Conservation (phyloP, 2,797 vertebrate species). For the Hyperoplus lanceolatus region DNA sequence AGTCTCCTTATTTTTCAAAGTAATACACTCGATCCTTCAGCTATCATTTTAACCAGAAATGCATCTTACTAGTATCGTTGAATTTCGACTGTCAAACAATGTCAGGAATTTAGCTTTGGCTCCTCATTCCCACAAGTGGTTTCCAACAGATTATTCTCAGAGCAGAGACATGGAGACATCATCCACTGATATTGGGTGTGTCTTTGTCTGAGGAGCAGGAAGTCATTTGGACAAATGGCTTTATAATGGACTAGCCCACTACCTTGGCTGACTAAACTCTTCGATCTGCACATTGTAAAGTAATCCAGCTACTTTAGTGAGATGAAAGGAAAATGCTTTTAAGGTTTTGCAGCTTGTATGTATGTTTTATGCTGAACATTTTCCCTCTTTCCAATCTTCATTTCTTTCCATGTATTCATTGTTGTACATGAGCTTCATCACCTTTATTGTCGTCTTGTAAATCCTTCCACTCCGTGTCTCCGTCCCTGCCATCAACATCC, state of each 20-base stretch:
- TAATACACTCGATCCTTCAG: background rate
- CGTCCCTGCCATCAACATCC: background rate
- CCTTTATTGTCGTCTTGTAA: background rate
- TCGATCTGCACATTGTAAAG: conserved; percentile 26
- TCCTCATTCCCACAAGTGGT: conserved; percentile 42
- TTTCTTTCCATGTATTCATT: background rate
- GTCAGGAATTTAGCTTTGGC: conserved; percentile 17
- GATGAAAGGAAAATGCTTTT: background rate
- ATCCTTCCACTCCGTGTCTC: background rate
- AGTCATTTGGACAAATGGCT: conserved; percentile 66
- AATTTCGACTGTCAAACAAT: background rate
- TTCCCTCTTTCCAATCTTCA: background rate
- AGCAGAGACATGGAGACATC: conserved; percentile 44
- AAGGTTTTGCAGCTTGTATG: background rate
- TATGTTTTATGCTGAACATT: background rate
- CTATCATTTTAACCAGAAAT: background rate
- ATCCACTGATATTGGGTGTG: conserved; percentile 14
- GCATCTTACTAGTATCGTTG: background rate
- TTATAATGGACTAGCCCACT: conserved; percentile 46
- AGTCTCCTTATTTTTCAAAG: conserved; percentile 8
- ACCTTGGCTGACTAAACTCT: conserved; percentile 17
- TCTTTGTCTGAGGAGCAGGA: conserved; percentile 54
- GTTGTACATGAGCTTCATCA: background rate
- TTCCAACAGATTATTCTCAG: conserved; percentile 47
- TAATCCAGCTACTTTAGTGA: background rate